Conservation (phyloP, 2,888 invertebrate species). For the Gastrophysa polygoni region DNA sequence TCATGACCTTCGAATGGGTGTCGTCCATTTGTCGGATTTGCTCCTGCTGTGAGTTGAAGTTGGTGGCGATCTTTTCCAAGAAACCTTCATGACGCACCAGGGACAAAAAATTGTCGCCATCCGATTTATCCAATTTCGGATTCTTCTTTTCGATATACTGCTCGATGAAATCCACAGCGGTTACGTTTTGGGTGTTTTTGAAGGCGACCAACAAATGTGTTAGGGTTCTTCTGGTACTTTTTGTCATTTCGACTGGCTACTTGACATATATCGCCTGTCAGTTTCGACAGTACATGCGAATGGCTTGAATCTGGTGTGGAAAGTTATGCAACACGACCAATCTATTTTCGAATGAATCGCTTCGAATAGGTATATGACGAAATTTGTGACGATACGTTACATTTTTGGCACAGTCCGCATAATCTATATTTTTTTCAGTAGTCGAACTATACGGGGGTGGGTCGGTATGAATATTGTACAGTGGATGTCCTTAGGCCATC, state of each 20-base stretch:
- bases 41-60: constrained; percentile 34
- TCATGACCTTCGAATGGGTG: constrained; percentile 36
- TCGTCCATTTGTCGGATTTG: constrained; percentile 36
- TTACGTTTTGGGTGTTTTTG: constrained; percentile 29
- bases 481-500: neutral
- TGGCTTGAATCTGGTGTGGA: neutral
- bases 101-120: constrained; percentile 36
- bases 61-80: constrained; percentile 37
- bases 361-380: constrained; percentile 6
- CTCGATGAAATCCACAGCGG: constrained; percentile 43
- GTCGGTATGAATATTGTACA: neutral
- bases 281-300: neutral
- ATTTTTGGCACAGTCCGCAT: constrained; percentile 14
- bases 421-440: neutral
- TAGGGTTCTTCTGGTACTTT: constrained; percentile 34
- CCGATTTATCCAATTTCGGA: constrained; percentile 24
- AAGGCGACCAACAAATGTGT: constrained; percentile 40
- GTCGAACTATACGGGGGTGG: neutral
- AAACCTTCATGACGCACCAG: constrained; percentile 44
- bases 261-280: neutral
- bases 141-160: constrained; percentile 20
- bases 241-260: constrained; percentile 29
- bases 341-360: neutral
- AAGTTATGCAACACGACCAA: neutral
- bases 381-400: constrained; percentile 12